Base-by-base conservation (phyloP, 2,888 invertebrate species). In the Leptopilina drosophilae region DNA sequence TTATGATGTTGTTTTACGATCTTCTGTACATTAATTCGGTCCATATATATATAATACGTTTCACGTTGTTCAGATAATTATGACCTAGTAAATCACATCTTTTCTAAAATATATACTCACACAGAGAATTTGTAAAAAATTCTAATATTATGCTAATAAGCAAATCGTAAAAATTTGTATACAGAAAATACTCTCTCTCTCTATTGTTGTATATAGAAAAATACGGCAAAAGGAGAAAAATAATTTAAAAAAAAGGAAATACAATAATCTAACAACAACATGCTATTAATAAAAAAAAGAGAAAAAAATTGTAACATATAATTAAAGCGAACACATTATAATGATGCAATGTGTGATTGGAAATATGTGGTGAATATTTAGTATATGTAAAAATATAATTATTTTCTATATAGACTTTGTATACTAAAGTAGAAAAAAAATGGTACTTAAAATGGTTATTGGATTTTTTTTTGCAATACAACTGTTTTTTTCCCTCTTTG, bases 1-100 rank as follows among this genome's bases (percentile, higher is more conserved):
- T 69, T 69, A 53, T 53, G 69, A 53, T 53, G 49, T 46, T 69
- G 53, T 49, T 69, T 69, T 69, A 69, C 69, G 69, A 69, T 20
- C 26, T 69, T 69, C 14, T 69, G 14, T 49, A 8, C 8, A 53
- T 69, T 49, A 69, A 53, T 69, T 53, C 53, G 69, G 69, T 69
- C 8, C 33, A 33, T 33, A 33, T 33, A 33, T 33, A 4, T 33
- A 33, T 69, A 26, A 42, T 8, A 62, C 20, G 69, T 53, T 26
- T 49, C 53, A 69, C 49, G 20, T 49, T 33, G 49, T 15, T 12
- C 42, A 67, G 20, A 12, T 67, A 49, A 67, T 67, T 67, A 49
- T 67, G 67, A 20, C 46, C 12, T 33, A 33, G 20, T 69, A 69
- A 69, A 69, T 69, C 69, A 49, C 8, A 69, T 14, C 49, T 53